Evolutionary conservation across 2,113 vertebrate species (phyloP).

Genomic region (Callaeas wilsoni): DNA sequence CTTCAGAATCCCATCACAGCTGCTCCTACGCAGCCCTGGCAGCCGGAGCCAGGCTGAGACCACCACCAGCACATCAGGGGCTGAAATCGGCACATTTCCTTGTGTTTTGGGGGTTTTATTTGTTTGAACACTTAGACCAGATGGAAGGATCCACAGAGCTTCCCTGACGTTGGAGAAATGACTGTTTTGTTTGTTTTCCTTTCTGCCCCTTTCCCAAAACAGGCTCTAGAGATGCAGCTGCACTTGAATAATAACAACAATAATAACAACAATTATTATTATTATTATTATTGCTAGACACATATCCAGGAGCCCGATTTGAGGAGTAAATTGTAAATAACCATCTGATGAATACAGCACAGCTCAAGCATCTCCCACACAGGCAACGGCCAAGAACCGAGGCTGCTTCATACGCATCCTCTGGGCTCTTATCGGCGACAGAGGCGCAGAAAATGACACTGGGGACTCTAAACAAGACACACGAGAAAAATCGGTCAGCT

Average conservation of each 20-base stretch:
- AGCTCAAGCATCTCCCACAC: neutral
- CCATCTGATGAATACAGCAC: neutral
- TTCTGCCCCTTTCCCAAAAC: neutral
- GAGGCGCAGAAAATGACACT: neutral
- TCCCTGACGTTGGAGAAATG: accelerated
- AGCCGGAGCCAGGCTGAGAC: neutral
- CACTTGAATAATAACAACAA: neutral
- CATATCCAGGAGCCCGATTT: neutral
- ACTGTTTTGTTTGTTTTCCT: neutral
- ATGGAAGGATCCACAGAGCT: neutral
- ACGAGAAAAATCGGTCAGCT: neutral
- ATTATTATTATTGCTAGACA: neutral
- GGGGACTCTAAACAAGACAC: neutral
- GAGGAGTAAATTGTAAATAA: neutral
- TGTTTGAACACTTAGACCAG: neutral
- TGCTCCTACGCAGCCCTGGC: neutral
- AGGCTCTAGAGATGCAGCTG: neutral
- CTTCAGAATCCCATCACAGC: neutral
- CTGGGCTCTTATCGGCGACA: neutral
- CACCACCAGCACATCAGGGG: neutral
- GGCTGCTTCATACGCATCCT: neutral
- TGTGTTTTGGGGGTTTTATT: neutral
- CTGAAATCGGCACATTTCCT: neutral
- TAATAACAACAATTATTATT: neutral
- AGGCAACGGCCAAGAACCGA: neutral